Base-by-base conservation (phyloP, 2,797 vertebrate genomes). In the Momotus momota region DNA sequence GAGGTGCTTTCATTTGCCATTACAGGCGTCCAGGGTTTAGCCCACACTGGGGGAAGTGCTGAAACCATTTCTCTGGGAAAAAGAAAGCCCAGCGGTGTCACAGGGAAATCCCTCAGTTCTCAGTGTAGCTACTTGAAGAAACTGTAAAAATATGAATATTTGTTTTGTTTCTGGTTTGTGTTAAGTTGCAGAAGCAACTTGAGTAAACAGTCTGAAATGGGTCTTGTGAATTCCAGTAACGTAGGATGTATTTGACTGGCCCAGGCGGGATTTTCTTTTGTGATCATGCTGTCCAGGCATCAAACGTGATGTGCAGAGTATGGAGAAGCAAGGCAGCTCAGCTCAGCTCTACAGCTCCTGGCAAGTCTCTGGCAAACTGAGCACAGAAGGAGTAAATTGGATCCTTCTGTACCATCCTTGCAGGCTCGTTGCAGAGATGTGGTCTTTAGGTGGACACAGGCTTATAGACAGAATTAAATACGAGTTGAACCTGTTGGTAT, bases 41-140 rank as follows among this genome's bases (percentile, higher is more conserved):
- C 22, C 5, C 40, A 14, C 5, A 6, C 5, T 0, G 0, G 12
- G 7, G 3, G 9, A 81, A 61, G 14, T 41, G 45, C 33, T 88
- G 48, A 71, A 90, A 72, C 29, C 14, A 16, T 45, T 33, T 77
- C 26, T 54, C 27, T 81, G 49, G 61, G 55, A 17, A 20, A 46
- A 26, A 65, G 17, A 41, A 75, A 86, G 19, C 22, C 35, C 58
- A 82, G 22, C 41, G 75, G 23, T 16, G 11, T 64, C 31, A 74
- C 1, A 3, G 26, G 35, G 12, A 77, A 77, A 26, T 5, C 22
- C 16, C 6, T 2, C 4, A 31, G 8, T 60, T 83, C 48, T 62
- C 55, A 62, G 5, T 25, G 7, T 40, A 64, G 9, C 14, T 81
- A 20, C 65, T 19, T 43, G 33, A 91, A 82, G 22, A 71, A 90